phyloP scores from a whole-genome alignment of 2,888 invertebrate genomes.

The Orthosia incerta region DNA sequence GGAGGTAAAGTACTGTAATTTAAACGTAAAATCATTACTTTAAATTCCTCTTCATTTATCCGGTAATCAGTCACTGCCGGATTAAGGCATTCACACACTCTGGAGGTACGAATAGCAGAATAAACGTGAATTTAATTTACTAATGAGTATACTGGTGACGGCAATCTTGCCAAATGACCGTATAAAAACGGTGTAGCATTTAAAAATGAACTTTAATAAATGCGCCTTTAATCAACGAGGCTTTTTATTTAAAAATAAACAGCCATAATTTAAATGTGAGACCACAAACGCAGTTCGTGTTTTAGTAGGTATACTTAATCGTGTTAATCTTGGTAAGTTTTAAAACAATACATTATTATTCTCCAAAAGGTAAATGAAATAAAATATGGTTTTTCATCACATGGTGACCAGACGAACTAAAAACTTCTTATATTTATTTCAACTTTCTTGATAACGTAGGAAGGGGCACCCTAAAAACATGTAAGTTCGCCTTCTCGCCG shows the following conservation, averaged over 20 bases:
- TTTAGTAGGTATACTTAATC: too few relatives aligned
- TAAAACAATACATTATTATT: too few relatives aligned
- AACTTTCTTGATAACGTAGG: too few relatives aligned
- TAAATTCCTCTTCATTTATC: conserved; percentile 5
- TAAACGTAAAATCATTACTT: too few relatives aligned
- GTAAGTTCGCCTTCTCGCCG: too few relatives aligned
- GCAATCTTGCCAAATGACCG: background rate
- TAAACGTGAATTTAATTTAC: conserved; percentile 33
- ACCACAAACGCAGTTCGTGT: too few relatives aligned
- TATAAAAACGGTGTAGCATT: background rate
- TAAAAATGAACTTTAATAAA: conserved; percentile 13
- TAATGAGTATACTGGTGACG: conserved; percentile 28
- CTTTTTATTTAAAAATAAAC: background rate
- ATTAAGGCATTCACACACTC: conserved; percentile 11
- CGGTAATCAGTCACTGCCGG: conserved; percentile 40
- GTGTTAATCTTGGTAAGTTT: too few relatives aligned
- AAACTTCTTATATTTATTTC: too few relatives aligned
- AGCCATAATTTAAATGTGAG: too few relatives aligned
- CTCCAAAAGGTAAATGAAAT: background rate
- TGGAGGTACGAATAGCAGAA: background rate
- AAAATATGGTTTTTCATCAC: accelerated
- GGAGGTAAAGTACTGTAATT: too few relatives aligned
- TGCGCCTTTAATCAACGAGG: background rate
- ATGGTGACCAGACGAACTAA: too few relatives aligned
- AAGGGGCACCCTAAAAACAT: too few relatives aligned